These are phyloP conservation scores for Punctoribates punctum DNA, from an alignment of 2,888 invertebrate species.

Conservation along the genomic window DNA sequence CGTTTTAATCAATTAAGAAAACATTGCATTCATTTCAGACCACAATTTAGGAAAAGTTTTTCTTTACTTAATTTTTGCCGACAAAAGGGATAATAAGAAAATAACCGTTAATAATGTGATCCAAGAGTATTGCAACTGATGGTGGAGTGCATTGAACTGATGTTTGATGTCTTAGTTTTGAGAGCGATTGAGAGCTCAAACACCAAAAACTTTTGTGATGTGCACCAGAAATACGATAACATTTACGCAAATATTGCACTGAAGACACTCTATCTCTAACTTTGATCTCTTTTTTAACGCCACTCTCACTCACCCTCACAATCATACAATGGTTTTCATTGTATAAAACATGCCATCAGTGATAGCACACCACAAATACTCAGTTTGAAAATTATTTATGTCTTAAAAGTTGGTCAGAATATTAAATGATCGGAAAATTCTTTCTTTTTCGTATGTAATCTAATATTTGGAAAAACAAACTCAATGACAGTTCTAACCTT, in stretches of 20 bases:
- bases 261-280: not conserved
- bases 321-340: not conserved
- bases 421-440: not conserved
- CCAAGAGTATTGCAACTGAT: no score
- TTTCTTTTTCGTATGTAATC: not conserved
- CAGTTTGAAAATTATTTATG: not conserved
- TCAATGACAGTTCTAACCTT: not conserved
- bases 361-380: not conserved
- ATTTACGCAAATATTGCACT: not conserved
- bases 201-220: not conserved
- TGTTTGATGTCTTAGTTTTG: not conserved
- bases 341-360: not conserved
- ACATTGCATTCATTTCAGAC: no score
- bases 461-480: not conserved
- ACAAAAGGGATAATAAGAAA: no score
- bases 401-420: not conserved
- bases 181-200: conserved; percentile 6
- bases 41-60: no score
- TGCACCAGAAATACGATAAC: conserved; percentile 1
- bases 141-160: conserved; percentile 30
- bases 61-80: no score
- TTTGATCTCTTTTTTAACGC: not conserved
- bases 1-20: no score
- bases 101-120: no score
- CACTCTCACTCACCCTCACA: conserved; percentile 1